Evolutionary conservation across 2,888 invertebrate genomes (phyloP).

Genomic region (Amiota communis): DNA sequence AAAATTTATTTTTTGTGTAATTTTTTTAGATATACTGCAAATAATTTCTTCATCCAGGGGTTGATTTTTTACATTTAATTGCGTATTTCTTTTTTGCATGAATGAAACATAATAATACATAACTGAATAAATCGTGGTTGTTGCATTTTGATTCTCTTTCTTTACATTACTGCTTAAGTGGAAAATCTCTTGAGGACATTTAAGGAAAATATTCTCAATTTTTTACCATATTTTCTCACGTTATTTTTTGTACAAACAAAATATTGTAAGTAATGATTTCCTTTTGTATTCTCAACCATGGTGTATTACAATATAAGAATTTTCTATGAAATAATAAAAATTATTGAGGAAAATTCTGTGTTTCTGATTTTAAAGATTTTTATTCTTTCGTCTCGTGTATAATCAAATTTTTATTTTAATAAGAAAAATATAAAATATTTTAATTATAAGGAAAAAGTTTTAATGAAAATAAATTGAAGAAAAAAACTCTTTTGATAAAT

Average conservation of each 20-base stretch:
- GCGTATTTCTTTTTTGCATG: constrained; percentile 38
- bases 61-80: constrained; percentile 47
- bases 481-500: constrained; percentile 6
- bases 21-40: constrained; percentile 7
- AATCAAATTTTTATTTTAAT: background rate
- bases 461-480: background rate
- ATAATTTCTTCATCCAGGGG: constrained; percentile 32
- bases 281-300: no score
- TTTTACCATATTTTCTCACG: constrained; percentile 48
- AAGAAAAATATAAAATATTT: background rate
- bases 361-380: no score
- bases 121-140: background rate
- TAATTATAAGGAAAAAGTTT: background rate
- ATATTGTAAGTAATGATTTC: no score
- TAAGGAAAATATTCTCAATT: constrained; percentile 4
- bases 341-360: no score
- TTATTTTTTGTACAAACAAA: constrained; percentile 37
- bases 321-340: no score
- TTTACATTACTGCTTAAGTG: constrained; percentile 32
- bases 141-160: constrained; percentile 45
- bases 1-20: background rate
- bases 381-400: background rate
- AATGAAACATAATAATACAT: no score
- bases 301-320: no score
- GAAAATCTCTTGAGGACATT: constrained; percentile 14